Base-by-base conservation (phyloP, 2,888 invertebrate genomes). In the Troides helena region DNA sequence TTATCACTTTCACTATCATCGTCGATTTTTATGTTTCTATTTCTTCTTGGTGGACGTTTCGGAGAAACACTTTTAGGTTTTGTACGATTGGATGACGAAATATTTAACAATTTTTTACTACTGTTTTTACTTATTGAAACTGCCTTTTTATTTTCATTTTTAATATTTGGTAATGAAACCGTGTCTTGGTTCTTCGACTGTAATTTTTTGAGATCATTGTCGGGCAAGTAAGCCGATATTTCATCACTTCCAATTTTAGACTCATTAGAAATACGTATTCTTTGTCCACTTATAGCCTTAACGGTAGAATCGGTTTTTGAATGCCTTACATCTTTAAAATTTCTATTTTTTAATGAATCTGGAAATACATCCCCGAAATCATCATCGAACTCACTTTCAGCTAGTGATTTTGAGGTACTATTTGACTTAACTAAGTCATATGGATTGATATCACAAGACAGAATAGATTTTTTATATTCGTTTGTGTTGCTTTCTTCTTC, bases 361-460 rank as follows among this genome's bases (percentile, higher is more conserved):
- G 87, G 83, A 85, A 92, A 88, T 17, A 90, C 83, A 69, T 90
- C 86, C 46, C 84, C 87, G 80, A 83, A 92, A 69, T 92, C 89
- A 80, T 94, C 94, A 75, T 94, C 93, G 75, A 93, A 93, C 76
- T 93, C 92, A 75, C 91, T 89, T 83, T 91, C 89, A 58, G 88
- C 89, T 73, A 93, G 78, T 77, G 93, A 89, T 82, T 93, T 88
- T 74, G 89, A 83, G 81, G 77, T 82, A n/a, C 85, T 81, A 70
- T 80, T 92, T 73, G 90, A 90, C 84, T 96, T 95, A 77, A 97
- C 95, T 81, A 97, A 92, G 75, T 96, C 96, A 82, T 97, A 97
- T 4, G 97, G 97, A 86, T 97, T 97, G 58, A 97, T 96, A 83
- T 96, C 95, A 88, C 97, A 97, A 77, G 96, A 96, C 59, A 97